Conservation (phyloP, 2,113 vertebrate genomes). For the Gadus macrocephalus region DNA sequence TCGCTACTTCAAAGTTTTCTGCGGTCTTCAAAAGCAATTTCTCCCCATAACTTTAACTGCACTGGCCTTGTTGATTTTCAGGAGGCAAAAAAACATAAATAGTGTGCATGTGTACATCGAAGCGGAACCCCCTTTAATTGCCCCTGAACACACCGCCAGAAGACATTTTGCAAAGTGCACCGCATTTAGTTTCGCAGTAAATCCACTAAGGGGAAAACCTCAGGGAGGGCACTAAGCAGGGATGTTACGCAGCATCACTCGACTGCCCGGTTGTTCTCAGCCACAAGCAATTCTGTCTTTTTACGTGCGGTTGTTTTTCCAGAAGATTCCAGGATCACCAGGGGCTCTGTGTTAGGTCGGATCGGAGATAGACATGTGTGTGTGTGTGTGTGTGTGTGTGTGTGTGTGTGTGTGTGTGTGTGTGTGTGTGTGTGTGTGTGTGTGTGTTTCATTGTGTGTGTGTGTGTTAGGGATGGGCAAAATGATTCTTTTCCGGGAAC, state of each 20-base stretch:
- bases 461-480: no score
- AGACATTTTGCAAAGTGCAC: conserved; percentile 49
- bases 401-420: no score
- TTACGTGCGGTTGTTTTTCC: no score
- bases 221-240: conserved; percentile 43
- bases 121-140: conserved; percentile 68
- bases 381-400: no score
- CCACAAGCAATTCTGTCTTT: no score
- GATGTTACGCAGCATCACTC: conserved; percentile 36
- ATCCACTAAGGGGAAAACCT: conserved; percentile 34
- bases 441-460: no score
- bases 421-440: no score
- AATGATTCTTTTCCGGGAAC: no score
- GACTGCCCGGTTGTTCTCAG: no score
- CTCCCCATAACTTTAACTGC: conserved; percentile 32
- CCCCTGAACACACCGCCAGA: conserved; percentile 45
- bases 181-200: conserved; percentile 30
- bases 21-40: conserved; percentile 38
- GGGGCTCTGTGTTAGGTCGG: no score
- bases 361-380: no score
- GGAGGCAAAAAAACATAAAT: conserved; percentile 4
- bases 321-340: no score
- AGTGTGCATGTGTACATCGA: conserved; percentile 61
- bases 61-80: conserved; percentile 46
- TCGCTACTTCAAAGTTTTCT: conserved; percentile 22